A percentile compares a stretch with the other conserved stretches of the same genome.
Conservation (phyloP, 2,888 invertebrate genomes). For the Drosophila picticornis region DNA sequence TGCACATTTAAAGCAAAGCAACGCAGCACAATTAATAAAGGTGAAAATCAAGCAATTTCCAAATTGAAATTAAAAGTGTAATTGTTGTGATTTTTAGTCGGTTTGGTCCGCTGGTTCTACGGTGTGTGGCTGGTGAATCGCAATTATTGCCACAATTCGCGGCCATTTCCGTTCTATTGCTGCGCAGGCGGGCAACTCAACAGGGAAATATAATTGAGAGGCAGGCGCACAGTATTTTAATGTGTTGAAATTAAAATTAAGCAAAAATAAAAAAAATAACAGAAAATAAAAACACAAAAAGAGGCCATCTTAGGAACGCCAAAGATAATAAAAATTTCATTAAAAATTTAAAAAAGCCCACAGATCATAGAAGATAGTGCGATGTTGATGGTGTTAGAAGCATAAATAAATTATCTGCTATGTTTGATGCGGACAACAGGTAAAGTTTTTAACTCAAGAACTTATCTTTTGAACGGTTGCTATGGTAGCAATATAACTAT, state of each 20-base stretch:
- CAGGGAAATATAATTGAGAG: conserved; percentile 25
- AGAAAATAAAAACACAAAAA: too few species aligned
- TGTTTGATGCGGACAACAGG: too few species aligned
- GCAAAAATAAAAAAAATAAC: neutral
- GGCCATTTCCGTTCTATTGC: conserved; percentile 67
- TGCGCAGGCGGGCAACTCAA: conserved; percentile 15
- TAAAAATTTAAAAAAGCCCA: neutral
- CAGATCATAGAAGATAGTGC: neutral
- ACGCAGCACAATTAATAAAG: conserved; percentile 55
- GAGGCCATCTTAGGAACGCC: too few species aligned
- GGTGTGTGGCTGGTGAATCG: conserved; percentile 32
- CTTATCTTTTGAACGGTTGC: too few species aligned
- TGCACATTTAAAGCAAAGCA: conserved; percentile 37
- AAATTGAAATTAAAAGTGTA: conserved; percentile 37
- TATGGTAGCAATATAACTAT: too few species aligned
- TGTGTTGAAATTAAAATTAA: neutral
- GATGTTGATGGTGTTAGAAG: too few species aligned
- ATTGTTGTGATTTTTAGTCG: conserved; percentile 22
- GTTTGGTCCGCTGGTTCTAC: conserved; percentile 12
- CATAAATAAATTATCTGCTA: too few species aligned
- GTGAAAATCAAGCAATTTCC: conserved; percentile 38
- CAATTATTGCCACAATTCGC: conserved; percentile 69
- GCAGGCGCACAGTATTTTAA: conserved; percentile 33
- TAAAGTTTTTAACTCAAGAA: too few species aligned
- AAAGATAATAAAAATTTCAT: neutral